Evolutionary conservation across 37 sponge, comb jelly and placozoan species (phyloP).

Genomic region (Aphrocallistes beatrix): DNA sequence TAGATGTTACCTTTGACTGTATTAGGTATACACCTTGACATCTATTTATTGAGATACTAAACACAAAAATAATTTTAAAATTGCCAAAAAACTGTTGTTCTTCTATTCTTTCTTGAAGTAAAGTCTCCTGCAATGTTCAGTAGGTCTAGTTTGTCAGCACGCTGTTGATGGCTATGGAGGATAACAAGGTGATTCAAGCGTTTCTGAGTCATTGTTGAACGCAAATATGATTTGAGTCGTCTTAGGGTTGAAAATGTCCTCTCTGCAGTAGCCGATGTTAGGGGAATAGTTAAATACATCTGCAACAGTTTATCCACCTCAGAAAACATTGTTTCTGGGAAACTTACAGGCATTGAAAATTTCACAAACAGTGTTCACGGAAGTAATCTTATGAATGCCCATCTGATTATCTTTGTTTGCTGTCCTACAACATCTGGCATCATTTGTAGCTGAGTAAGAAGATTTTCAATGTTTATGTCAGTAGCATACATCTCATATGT

Average conservation of each 20-base stretch:
- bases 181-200: conserved; percentile 18
- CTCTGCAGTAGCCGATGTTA: conserved; percentile 14
- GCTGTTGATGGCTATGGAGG: not conserved
- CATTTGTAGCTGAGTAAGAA: no score
- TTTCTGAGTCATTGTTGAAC: conserved; percentile 14
- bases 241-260: conserved; percentile 17
- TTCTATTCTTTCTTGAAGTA: conserved; percentile 1
- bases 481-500: no score
- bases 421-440: no score
- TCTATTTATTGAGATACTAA: not conserved
- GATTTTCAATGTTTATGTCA: no score
- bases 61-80: not conserved
- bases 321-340: conserved; percentile 13
- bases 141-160: not conserved
- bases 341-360: conserved; percentile 18
- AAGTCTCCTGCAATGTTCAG: not conserved
- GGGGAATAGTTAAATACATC: conserved; percentile 3
- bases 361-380: conserved; percentile 16
- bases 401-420: not conserved
- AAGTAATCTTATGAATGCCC: conserved; percentile 17
- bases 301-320: conserved; percentile 15
- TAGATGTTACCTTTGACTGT: no score
- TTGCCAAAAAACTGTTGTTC: not conserved
- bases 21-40: no score
- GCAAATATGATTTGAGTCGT: conserved; percentile 19